phyloP scores from a whole-genome alignment of 2,113 vertebrate species.

The Dasyurus viverrinus region DNA sequence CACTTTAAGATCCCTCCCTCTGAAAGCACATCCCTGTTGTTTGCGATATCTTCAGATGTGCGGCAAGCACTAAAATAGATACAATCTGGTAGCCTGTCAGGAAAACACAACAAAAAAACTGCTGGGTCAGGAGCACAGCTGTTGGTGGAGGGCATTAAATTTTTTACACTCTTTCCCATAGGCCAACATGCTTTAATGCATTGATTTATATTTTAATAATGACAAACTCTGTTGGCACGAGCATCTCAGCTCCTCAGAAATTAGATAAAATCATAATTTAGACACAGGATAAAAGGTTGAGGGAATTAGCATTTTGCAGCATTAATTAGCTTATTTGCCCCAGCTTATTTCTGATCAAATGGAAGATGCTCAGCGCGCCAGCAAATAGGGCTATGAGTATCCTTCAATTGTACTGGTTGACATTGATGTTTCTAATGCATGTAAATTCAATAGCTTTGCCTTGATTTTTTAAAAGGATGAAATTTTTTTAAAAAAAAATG shows the following conservation, averaged over 20 bases:
- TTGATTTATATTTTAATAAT: slow-evolving; percentile 75
- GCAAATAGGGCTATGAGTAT: slow-evolving; percentile 64
- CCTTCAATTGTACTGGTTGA: slow-evolving; percentile 63
- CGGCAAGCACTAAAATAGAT: slow-evolving; percentile 44
- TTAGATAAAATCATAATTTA: slow-evolving; percentile 81
- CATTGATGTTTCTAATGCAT: slow-evolving; percentile 74
- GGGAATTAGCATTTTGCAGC: slow-evolving; percentile 62
- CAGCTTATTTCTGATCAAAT: slow-evolving; percentile 77
- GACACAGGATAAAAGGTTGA: slow-evolving; percentile 68
- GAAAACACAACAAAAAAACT: slow-evolving; percentile 21
- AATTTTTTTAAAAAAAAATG: slow-evolving; percentile 56
- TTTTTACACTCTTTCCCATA: slow-evolving; percentile 47
- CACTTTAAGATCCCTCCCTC: slow-evolving; percentile 27
- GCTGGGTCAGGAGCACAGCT: slow-evolving; percentile 49
- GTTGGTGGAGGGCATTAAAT: slow-evolving; percentile 56
- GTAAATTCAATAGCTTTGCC: slow-evolving; percentile 67
- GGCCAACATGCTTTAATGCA: slow-evolving; percentile 53
- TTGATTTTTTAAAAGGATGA: slow-evolving; percentile 62
- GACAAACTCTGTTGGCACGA: slow-evolving; percentile 58
- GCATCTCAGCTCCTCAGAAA: slow-evolving; percentile 63
- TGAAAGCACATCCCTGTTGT: slow-evolving; percentile 20
- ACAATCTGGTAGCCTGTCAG: slow-evolving; percentile 18
- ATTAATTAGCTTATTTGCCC: slow-evolving; percentile 79
- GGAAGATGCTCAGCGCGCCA: slow-evolving; percentile 59
- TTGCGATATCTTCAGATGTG: slow-evolving; percentile 28